phyloP scores from a whole-genome alignment of 2,888 invertebrate species.

The Dryobota labecula region DNA sequence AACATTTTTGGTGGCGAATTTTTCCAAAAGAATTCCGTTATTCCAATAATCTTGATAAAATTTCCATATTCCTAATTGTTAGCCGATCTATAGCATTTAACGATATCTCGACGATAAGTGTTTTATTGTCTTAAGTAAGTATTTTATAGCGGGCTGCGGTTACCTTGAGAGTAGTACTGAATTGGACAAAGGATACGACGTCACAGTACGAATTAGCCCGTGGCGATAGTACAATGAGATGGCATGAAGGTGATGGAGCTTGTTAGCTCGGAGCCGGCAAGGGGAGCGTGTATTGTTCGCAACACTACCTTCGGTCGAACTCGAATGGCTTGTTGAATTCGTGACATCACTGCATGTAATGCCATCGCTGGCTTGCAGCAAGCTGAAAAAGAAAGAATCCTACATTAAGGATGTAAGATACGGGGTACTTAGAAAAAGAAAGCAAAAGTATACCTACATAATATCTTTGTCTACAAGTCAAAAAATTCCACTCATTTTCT shows the following conservation, averaged over 20 bases:
- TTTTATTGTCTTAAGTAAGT: constrained; percentile 65
- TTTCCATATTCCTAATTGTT: constrained; percentile 30
- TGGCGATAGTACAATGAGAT: constrained; percentile 73
- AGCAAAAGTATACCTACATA: no score
- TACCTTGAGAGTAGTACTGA: constrained; percentile 73
- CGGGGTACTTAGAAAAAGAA: neutral
- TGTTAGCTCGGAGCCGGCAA: constrained; percentile 60
- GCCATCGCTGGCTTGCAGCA: neutral
- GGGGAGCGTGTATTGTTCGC: constrained; percentile 71
- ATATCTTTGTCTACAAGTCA: no score
- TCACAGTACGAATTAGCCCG: constrained; percentile 71
- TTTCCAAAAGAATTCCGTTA: constrained; percentile 9
- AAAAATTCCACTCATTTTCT: neutral
- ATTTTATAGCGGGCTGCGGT: constrained; percentile 59
- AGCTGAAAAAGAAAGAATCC: neutral
- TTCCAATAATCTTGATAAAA: constrained; percentile 31
- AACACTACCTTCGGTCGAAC: constrained; percentile 39
- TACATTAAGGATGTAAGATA: no score
- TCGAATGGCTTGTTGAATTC: constrained; percentile 18
- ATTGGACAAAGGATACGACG: constrained; percentile 74
- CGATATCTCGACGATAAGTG: constrained; percentile 52
- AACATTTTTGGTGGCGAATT: neutral
- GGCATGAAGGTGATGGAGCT: constrained; percentile 73
- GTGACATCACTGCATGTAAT: constrained; percentile 31
- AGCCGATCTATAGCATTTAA: constrained; percentile 43